Conservation (phyloP, 2,888 invertebrate genomes). For the Steinernema carpocapsae region DNA sequence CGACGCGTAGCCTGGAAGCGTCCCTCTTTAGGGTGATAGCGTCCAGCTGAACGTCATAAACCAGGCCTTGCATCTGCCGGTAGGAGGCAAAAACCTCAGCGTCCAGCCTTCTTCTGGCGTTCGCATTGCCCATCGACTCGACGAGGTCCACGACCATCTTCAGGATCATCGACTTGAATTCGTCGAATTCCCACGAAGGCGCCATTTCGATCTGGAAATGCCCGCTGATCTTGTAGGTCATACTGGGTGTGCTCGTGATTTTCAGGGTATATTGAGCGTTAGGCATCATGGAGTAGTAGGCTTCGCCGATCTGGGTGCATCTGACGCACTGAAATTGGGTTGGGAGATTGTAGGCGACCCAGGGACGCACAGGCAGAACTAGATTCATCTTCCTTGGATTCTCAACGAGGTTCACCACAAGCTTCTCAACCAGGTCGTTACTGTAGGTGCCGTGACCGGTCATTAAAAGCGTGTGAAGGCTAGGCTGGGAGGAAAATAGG, state of each 20-base stretch:
- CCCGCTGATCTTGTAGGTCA: slow-evolving; percentile 3
- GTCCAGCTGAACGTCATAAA: slow-evolving; percentile 8
- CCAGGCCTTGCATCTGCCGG: background rate
- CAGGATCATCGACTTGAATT: background rate
- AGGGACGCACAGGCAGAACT: slow-evolving; percentile 11
- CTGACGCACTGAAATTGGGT: background rate
- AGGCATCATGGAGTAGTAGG: background rate
- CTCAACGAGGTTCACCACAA: background rate
- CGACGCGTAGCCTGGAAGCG: background rate
- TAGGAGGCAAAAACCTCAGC: background rate
- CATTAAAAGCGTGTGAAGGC: background rate
- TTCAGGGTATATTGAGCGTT: slow-evolving; percentile 4
- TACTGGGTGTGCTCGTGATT: background rate
- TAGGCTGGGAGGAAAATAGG: background rate
- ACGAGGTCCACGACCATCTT: background rate
- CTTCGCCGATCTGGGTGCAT: slow-evolving; percentile 4
- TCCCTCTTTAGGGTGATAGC: slow-evolving; percentile 4
- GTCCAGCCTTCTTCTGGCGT: background rate
- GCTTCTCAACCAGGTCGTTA: background rate
- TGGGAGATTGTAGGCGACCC: slow-evolving; percentile 16
- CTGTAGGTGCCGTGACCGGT: slow-evolving; percentile 13
- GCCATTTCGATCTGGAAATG: slow-evolving; percentile 9
- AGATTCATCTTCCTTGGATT: background rate
- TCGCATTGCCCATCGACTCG: slow-evolving; percentile 7
- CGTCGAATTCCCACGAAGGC: background rate